Evolutionary conservation across 2,113 vertebrate genomes (phyloP).

Genomic region (Scophthalmus maximus): DNA sequence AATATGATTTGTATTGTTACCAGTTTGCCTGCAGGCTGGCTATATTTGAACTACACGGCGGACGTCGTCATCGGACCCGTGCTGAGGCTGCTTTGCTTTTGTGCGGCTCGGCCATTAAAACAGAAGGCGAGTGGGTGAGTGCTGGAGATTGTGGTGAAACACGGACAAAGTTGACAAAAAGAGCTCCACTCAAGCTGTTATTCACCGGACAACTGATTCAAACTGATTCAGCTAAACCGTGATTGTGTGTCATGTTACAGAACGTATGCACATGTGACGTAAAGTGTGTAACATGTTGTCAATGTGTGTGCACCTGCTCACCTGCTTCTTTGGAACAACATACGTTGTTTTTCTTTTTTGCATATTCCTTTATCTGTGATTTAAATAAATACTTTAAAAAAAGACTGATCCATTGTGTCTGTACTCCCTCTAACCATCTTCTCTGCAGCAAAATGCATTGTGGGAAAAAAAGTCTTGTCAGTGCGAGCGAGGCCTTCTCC

Average conservation of each 20-base stretch:
- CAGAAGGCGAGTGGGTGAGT: conserved; percentile 6
- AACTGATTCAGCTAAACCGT: conserved; percentile 26
- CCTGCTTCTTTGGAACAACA: not conserved
- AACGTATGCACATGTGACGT: conserved; percentile 20
- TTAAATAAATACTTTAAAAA: conserved; percentile 75
- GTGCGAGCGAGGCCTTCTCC: conserved; percentile 78
- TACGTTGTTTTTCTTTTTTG: conserved; percentile 1
- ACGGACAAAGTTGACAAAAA: conserved; percentile 10
- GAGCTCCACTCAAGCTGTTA: too few species aligned
- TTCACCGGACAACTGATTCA: conserved; percentile 26
- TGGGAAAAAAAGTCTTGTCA: conserved; percentile 82
- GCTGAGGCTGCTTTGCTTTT: conserved; percentile 44
- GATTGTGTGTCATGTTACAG: conserved; percentile 34
- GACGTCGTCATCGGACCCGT: conserved; percentile 25
- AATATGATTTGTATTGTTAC: conserved; percentile 80
- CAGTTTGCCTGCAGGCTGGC: conserved; percentile 41
- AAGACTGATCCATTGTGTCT: conserved; percentile 66
- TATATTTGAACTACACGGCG: conserved; percentile 51
- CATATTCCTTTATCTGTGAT: conserved; percentile 44
- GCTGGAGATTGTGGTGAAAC: not conserved
- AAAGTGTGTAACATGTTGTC: not conserved
- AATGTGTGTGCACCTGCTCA: conserved; percentile 34
- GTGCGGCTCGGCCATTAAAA: conserved; percentile 11
- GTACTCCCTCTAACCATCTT: conserved; percentile 72
- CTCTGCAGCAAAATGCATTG: conserved; percentile 82